Base-by-base conservation (phyloP, 1,140 invertebrate species). In the Pachypsylla venusta region DNA sequence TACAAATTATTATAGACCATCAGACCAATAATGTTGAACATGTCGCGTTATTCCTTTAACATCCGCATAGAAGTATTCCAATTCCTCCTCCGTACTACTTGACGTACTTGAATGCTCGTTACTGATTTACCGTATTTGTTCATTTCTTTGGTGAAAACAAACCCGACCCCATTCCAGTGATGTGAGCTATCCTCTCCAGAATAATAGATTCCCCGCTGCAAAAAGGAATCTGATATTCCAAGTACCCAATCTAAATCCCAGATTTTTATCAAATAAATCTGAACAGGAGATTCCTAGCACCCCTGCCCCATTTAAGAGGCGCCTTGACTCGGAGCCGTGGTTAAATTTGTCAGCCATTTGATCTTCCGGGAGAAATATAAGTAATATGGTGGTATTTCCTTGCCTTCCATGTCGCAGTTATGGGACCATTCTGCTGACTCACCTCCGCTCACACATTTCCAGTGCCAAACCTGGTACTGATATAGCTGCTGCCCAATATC, bases 251-350 rank as follows among this genome's bases (percentile, higher is more conserved):
- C 48, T 60, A n/a, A n/a, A 25, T n/a, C 13, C n/a, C n/a, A n/a
- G n/a, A n/a, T n/a, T n/a, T n/a, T n/a, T n/a, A n/a, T n/a, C n/a
- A n/a, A n/a, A n/a, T n/a, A n/a, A 20, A 53, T 25, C 60, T 56
- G 58, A 24, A n/a, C 58, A 30, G 61, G 58, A 60, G 61, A 60
- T 60, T 62, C 53, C 59, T 55, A 12, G 58, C 53, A 62, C 53
- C 53, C 58, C 40, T 62, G 58, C 27, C 35, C 53, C 58, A 62
- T 62, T 59, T 27, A 62, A 62, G 61, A 39, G 53, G 39, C 61
- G 58, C 61, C 61, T 57, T 57, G 54, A 62, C 61, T 60, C 61
- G 53, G 58, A 24, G 61, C 61, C 54, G 30, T 62, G 53, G 20
- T 53, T n/a, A n/a, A n/a, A n/a, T n/a, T n/a, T n/a, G n/a, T n/a